A percentile compares a stretch with the other conserved stretches of the same genome.
Conservation (phyloP, 2,113 vertebrate species). For the Saccopteryx leptura region DNA sequence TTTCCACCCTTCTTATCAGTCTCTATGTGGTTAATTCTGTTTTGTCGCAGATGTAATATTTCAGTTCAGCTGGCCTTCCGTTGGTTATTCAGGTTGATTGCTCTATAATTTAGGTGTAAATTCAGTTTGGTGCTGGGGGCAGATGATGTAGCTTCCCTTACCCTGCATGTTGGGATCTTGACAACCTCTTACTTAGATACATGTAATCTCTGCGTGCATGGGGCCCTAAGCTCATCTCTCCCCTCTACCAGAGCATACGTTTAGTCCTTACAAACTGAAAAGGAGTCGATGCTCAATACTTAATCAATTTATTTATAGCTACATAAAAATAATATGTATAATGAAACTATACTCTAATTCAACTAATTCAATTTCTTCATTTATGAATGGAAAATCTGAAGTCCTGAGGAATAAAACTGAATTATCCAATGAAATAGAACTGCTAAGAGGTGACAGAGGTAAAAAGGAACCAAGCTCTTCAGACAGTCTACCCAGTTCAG, state of each 20-base stretch:
- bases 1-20: no score
- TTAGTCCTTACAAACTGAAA: slow-evolving; percentile 23
- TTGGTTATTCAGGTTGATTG: no score
- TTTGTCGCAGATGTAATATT: no score
- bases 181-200: slow-evolving; percentile 41
- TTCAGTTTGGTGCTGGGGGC: no score
- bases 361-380: slow-evolving; percentile 17
- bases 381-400: slow-evolving; percentile 23
- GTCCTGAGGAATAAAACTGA: not conserved
- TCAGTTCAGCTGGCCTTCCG: no score
- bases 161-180: not conserved
- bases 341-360: slow-evolving; percentile 43
- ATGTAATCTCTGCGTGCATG: not conserved
- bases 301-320: slow-evolving; percentile 36
- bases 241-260: not conserved
- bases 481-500: not conserved
- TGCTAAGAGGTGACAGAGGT: not conserved
- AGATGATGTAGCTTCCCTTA: no score
- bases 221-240: not conserved
- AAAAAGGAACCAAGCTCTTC: slow-evolving; percentile 42
- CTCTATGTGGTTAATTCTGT: no score
- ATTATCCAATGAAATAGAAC: not conserved
- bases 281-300: not conserved
- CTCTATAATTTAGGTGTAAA: no score
- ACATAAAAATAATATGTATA: slow-evolving; percentile 40